Evolutionary conservation across 2,888 invertebrate species (phyloP), one percentile per base, ranked within the genome.

Genomic region (Drosophila testacea): DNA sequence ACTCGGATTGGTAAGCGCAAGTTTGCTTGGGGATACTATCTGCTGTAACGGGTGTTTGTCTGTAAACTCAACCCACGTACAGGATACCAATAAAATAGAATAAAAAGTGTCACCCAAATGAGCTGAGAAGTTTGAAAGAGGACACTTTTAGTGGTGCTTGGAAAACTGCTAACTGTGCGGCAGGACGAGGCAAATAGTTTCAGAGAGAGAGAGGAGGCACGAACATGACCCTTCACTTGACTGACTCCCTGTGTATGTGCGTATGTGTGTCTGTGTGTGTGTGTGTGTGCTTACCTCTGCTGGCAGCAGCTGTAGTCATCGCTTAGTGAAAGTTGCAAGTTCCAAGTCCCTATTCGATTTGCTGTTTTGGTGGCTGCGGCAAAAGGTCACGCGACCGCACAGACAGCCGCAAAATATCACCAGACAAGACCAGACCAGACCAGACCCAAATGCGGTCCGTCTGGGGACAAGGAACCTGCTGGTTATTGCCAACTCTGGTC

Each of bases 381-480:
- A 50, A 79, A 88, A 75, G 81, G 82, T 85, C 75, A 82, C 61
- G 70, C 79, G 85, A 84, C 77, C 83, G 55, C 75, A 70, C 66
- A 66, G 67, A 66, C 64, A 70, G 59, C 71, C 75, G 38, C 85
- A 81, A 70, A 71, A 73, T 81, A 74, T 72, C 47, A 57, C 63
- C 68, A 73, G 73, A 59, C 69, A 68, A 55, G 62, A 39, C 54
- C 41, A 71, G 67, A 42, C 56, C 69, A 55, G 62, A 39, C 51
- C 41, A 70, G 67, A 42, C 56, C 52, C 56, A 57, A 61, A 61
- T 47, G 51, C 13, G 67, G 41, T 39, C n/a, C 36, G 56, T 67
- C 61, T 67, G 56, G 55, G 59, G 55, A 54, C 34, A 38, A 48
- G 48, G 36, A 22, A 56, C 13, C 28, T 38, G 56, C 46, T 47